Conservation (phyloP, 2,797 vertebrate species). For the Pseudotriccus pelzelni region DNA sequence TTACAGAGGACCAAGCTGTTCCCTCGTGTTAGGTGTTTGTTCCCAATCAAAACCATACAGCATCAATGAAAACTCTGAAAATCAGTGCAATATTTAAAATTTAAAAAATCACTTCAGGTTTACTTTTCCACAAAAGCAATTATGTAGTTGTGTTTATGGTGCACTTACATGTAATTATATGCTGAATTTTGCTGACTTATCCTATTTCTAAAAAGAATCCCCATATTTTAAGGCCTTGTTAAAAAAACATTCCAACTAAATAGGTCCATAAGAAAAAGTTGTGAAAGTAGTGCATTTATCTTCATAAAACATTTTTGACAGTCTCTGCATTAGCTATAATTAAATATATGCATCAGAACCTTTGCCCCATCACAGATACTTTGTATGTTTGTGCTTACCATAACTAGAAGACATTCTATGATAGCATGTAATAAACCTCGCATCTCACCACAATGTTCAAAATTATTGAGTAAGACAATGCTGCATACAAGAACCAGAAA, state of each 20-base stretch:
- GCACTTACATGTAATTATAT: not conserved
- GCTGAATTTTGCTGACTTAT: not conserved
- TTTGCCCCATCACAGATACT: not conserved
- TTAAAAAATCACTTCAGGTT: not conserved
- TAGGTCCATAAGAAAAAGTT: not conserved
- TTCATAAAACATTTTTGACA: not conserved
- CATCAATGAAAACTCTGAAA: not conserved
- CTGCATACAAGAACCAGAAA: not conserved
- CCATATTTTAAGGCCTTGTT: not conserved
- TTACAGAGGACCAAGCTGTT: constrained; percentile 3
- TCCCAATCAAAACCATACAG: not conserved
- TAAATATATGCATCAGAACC: not conserved
- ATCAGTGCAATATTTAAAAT: not conserved
- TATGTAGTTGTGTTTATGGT: not conserved
- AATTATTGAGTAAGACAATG: constrained; percentile 1
- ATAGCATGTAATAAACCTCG: not conserved
- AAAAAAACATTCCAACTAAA: not conserved
- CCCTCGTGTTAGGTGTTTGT: not conserved
- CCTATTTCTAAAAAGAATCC: not conserved
- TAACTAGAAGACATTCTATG: not conserved
- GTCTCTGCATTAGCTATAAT: not conserved
- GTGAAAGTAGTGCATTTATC: not conserved
- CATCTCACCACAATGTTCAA: not conserved
- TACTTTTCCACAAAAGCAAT: not conserved
- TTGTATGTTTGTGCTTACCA: not conserved